phyloP scores from a whole-genome alignment of 1,140 invertebrate species.

The Bombus affinis region DNA sequence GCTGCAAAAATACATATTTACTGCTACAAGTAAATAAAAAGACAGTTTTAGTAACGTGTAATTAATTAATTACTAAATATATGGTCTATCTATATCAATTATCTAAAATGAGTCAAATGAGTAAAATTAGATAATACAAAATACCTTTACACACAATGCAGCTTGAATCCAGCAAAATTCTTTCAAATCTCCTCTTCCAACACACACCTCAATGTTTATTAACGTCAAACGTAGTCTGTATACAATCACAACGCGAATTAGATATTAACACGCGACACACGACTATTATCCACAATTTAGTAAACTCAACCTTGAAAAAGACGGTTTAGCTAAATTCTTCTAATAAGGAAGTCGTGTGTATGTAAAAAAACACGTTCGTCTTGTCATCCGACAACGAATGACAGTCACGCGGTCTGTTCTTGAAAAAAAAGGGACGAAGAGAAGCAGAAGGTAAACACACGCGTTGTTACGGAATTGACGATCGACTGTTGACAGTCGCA shows the following conservation, averaged over 20 bases:
- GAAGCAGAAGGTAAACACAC: conserved; percentile 9
- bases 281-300: background rate
- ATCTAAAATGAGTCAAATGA: background rate
- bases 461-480: background rate
- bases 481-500: background rate
- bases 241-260: background rate
- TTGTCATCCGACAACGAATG: background rate
- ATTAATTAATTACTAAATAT: too few relatives aligned
- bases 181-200: background rate
- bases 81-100: too few relatives aligned
- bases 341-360: background rate
- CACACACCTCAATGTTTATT: background rate
- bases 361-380: background rate
- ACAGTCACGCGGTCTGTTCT: background rate
- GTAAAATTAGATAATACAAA: too few relatives aligned
- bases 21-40: background rate
- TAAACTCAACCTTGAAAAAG: background rate
- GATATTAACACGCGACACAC: background rate
- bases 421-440: background rate
- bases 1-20: background rate
- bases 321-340: background rate
- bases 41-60: background rate
- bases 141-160: background rate
- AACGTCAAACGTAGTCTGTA: background rate
- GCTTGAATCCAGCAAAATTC: background rate